Percentiles rank a stretch among this genome's conserved stretches.
Conservation (phyloP, 2,113 vertebrate genomes). For the Elephas maximus region DNA sequence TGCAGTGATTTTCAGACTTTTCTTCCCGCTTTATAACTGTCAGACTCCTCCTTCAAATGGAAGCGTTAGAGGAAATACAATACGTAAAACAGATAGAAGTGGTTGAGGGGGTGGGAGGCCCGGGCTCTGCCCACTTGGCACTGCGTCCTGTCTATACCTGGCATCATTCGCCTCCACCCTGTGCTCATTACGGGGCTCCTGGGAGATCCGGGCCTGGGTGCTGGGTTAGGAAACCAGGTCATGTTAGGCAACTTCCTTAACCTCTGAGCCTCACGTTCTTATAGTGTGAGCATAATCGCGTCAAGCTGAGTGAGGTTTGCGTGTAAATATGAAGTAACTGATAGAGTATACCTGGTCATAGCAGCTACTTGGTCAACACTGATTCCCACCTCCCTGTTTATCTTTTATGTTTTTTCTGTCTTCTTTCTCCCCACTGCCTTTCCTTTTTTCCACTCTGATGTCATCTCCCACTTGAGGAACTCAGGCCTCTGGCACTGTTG, state of each 20-base stretch:
- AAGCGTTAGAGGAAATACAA: background rate
- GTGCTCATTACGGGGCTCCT: background rate
- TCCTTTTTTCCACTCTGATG: background rate
- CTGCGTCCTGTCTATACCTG: rapidly evolving
- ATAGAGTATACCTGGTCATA: background rate
- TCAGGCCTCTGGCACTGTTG: background rate
- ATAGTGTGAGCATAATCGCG: background rate
- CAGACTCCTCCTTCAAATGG: constrained; percentile 5
- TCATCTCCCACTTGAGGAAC: background rate
- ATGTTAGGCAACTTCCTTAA: background rate
- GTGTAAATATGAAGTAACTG: background rate
- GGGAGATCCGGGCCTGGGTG: rapidly evolving
- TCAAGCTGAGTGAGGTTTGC: background rate
- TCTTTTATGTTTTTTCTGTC: background rate
- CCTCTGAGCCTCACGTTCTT: background rate
- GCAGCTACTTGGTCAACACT: background rate
- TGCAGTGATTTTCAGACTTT: background rate
- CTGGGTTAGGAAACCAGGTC: background rate
- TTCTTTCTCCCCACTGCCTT: too few species aligned
- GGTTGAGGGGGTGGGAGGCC: background rate
- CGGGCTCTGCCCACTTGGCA: background rate
- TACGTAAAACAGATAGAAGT: background rate
- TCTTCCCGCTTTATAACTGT: constrained; percentile 13
- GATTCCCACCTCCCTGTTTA: background rate
- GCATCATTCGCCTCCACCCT: background rate